Conservation (phyloP, 2,888 invertebrate genomes). For the Spisula subtruncata region DNA sequence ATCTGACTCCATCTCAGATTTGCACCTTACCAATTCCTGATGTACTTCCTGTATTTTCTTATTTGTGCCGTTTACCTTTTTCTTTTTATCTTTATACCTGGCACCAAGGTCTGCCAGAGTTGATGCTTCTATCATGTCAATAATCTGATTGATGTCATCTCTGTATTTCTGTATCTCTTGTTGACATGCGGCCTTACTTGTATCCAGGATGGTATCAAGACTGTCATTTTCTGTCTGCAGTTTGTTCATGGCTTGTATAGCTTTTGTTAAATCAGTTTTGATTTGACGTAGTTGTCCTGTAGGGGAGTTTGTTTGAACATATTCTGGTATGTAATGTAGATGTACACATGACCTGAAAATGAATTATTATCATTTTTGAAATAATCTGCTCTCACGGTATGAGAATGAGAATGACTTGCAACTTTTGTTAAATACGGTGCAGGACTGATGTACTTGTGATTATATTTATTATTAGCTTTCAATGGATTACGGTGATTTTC, state of each 20-base stretch:
- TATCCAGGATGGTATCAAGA: background rate
- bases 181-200: background rate
- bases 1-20: background rate
- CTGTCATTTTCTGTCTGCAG: background rate
- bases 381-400: too few species aligned
- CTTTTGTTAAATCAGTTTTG: background rate
- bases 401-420: too few species aligned
- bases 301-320: background rate
- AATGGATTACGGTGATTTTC: too few species aligned
- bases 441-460: too few species aligned
- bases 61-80: background rate
- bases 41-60: background rate
- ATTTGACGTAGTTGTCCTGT: background rate
- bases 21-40: background rate
- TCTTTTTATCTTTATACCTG: background rate
- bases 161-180: constrained; percentile 8
- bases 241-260: background rate
- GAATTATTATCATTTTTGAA: too few species aligned
- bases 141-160: background rate
- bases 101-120: background rate
- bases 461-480: too few species aligned
- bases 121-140: background rate
- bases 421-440: too few species aligned
- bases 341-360: constrained; percentile 2
- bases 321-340: background rate